Base-by-base conservation (phyloP, 1,140 invertebrate species). In the Macrosteles quadrilineatus region DNA sequence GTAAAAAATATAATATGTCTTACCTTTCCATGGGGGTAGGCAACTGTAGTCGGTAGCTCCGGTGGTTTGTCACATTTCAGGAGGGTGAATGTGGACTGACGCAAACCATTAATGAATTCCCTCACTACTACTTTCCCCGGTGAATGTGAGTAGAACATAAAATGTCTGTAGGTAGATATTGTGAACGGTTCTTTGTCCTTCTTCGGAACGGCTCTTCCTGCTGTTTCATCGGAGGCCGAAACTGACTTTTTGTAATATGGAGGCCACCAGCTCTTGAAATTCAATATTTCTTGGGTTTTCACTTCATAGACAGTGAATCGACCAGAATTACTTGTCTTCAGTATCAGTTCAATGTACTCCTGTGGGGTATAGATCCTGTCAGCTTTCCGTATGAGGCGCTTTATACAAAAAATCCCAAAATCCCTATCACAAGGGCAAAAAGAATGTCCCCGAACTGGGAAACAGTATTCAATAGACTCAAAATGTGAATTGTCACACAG, bases 401-500 rank as follows among this genome's bases (percentile, higher is more conserved):
- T 64, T 11, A 64, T 64, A 40, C 21, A 27, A 4, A 17, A 25
- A 55, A 55, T n/a, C n/a, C 62, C 62, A 19, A 64, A 64, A 19
- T 64, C 62, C 17, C 62, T n/a, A 19, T 64, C 62, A 25, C 62
- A 64, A 21, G 62, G 62, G 32, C 14, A 71, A 47, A 64, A 72
- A 12, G 31, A 72, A 43, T 72, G 67, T 1, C 53, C 67, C 11
- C 67, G 32, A 12, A 72, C 67, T 53, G 67, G 57, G 53, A 57
- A 69, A 43, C 40, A 53, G 43, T 69, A 66, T 47, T 57, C 64
- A n/a, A 72, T 69, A 23, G 32, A 62, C 36, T 55, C 55, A 64
- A 72, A 72, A 19, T 40, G 19, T 57, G 36, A 53, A 31, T 29
- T 31, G 43, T 72, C 55, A 59, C 55, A 69, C 14, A 70, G 23